These are phyloP conservation scores for Paguma larvata DNA, from an alignment of 2,797 vertebrate genomes.

Conservation along the genomic window DNA sequence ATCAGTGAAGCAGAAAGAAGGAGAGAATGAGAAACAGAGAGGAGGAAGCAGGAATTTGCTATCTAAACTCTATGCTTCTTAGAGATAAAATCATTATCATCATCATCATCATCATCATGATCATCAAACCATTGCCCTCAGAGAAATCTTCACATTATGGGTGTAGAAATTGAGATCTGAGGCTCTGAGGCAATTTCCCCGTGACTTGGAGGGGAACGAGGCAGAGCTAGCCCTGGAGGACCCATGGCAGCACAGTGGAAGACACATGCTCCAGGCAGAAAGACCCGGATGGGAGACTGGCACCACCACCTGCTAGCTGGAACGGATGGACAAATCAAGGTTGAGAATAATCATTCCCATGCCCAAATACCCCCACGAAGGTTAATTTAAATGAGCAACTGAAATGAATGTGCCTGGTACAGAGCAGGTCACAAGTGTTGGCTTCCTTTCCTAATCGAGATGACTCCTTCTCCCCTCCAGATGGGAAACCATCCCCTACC, in stretches of 20 bases:
- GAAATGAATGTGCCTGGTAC: neutral
- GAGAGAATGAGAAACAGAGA: neutral
- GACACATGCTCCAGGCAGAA: neutral
- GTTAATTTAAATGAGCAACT: neutral
- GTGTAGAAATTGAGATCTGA: neutral
- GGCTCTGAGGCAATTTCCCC: neutral
- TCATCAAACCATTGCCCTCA: neutral
- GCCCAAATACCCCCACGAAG: neutral
- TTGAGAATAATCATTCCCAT: neutral
- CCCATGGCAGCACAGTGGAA: fast-evolving
- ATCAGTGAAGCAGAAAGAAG: neutral
- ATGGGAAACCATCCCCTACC: neutral
- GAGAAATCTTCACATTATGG: neutral
- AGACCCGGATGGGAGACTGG: neutral
- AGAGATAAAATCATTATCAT: neutral
- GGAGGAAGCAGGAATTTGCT: neutral
- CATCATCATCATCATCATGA: neutral
- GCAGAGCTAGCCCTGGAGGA: fast-evolving
- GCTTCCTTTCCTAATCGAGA: neutral
- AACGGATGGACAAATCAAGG: fast-evolving
- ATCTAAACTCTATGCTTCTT: neutral
- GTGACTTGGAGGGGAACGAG: fast-evolving
- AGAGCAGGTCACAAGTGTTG: neutral
- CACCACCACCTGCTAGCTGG: too few relatives aligned
- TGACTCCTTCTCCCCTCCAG: neutral